Base-by-base conservation (phyloP, 2,888 invertebrate genomes). In the Anticlea derivata region DNA sequence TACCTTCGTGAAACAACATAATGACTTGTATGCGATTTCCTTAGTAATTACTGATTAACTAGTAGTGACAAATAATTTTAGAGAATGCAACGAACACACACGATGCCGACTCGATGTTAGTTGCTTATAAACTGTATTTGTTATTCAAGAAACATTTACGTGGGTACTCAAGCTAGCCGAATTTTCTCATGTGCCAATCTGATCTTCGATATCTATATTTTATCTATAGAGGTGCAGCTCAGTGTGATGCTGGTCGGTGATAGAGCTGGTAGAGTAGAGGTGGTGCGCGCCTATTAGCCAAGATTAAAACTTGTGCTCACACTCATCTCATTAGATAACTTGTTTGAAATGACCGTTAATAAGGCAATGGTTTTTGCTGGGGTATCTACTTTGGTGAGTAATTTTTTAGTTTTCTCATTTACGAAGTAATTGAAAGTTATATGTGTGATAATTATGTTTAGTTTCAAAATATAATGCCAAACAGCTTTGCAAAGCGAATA, bases 241-340 rank as follows among this genome's bases (percentile, higher is more conserved):
- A 76, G 75, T 76, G 67, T 66, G 68, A 74, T 73, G 73, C 67
- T 75, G 68, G 59, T 55, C 52, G 51, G 69, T 58, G 57, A 26
- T 45, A 48, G 60, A 58, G 60, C 46, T 44, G 60, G 60, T 55
- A 50, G 53, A 45, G 41, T 51, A 50, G 50, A 55, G 57, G 37
- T 48, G 22, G 44, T 40, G 47, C 34, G 34, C n/a, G 33, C 24
- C 27, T 22, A 20, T 47, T 24, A 34, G 22, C 37, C 11, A 23
- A 31, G 34, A 8, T 26, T 3, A 20, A 31, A 46, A 17, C 46
- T 33, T 35, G 23, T n/a, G 20, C 48, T 49, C 39, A 46, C 51
- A 48, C 51, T 58, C 58, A 51, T 51, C 50, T 39, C 17, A 38
- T n/a, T 6, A 23, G 7, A 24, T 17, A 29, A 20, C 24, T 10